Percentiles rank a stretch among this genome's conserved stretches.
Evolutionary conservation across 2,888 invertebrate genomes (phyloP).

Genomic region (Oasisia sp.): DNA sequence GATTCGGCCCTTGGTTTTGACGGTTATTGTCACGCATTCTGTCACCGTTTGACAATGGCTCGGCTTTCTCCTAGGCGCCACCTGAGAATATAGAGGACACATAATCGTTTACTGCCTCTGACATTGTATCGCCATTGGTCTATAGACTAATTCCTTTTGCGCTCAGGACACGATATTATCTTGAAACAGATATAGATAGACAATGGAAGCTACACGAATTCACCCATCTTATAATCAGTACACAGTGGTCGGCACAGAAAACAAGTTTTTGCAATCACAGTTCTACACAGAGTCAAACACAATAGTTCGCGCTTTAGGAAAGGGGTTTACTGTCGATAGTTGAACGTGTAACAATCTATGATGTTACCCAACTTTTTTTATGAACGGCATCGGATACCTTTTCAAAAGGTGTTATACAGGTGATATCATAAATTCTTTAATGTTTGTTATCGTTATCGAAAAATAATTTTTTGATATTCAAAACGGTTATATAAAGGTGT

Average conservation of each 20-base stretch:
- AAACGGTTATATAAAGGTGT: not conserved
- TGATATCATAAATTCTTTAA: no score
- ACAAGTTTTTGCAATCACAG: not conserved
- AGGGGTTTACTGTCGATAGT: not conserved
- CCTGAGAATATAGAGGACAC: not conserved
- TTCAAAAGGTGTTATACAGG: not conserved
- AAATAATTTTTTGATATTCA: not conserved
- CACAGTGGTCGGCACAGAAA: not conserved
- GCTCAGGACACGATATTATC: not conserved
- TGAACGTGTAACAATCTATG: not conserved
- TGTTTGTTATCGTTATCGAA: not conserved
- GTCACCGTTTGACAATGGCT: not conserved
- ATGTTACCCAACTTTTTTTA: not conserved
- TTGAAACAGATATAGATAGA: not conserved
- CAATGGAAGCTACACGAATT: not conserved
- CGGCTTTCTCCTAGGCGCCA: not conserved
- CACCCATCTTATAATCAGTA: not conserved
- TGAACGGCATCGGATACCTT: not conserved
- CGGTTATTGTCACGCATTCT: conserved; percentile 26
- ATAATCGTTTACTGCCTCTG: not conserved
- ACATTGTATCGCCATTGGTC: not conserved
- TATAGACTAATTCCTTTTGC: not conserved
- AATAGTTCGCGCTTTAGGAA: not conserved
- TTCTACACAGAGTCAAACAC: not conserved
- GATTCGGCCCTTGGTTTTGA: conserved; percentile 27